Evolutionary conservation across 1,140 invertebrate genomes (phyloP).

Genomic region (Drosophila lini): DNA sequence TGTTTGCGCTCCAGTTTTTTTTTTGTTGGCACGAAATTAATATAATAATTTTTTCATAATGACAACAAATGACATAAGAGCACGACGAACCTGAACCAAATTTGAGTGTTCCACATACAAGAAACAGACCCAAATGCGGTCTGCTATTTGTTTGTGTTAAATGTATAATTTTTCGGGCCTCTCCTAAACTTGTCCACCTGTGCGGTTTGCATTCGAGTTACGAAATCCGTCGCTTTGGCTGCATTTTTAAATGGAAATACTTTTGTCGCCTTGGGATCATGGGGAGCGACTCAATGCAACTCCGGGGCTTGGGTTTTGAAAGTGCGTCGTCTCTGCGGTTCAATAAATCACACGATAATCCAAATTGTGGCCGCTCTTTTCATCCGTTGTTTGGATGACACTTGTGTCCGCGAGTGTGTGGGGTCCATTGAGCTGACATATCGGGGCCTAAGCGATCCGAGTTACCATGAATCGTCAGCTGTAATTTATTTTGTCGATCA

Average conservation of each 20-base stretch:
- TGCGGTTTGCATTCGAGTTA: slow-evolving; percentile 58
- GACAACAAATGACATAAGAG: slow-evolving; percentile 71
- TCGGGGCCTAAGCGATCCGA: slow-evolving; percentile 15
- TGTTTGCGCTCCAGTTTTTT: slow-evolving; percentile 55
- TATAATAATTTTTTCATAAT: slow-evolving; percentile 75
- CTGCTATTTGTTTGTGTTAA: slow-evolving; percentile 28
- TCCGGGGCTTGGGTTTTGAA: slow-evolving; percentile 51
- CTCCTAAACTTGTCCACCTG: slow-evolving; percentile 74
- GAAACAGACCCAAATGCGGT: slow-evolving; percentile 37
- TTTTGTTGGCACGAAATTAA: slow-evolving; percentile 52
- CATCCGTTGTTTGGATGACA: slow-evolving; percentile 63
- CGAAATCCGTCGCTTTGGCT: slow-evolving; percentile 40
- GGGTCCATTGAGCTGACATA: slow-evolving; percentile 38
- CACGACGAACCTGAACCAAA: slow-evolving; percentile 74
- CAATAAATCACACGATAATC: slow-evolving; percentile 76
- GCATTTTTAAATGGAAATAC: slow-evolving; percentile 60
- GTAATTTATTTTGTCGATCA: slow-evolving; percentile 8
- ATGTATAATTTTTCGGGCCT: slow-evolving; percentile 36
- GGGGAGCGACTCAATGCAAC: slow-evolving; percentile 25
- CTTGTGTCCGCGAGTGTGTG: slow-evolving; percentile 50
- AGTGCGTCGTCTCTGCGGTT: slow-evolving; percentile 48
- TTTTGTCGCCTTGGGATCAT: slow-evolving; percentile 23
- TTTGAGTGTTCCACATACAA: slow-evolving; percentile 56
- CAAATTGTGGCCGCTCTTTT: slow-evolving; percentile 44
- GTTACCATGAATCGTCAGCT: slow-evolving; percentile 50